Evolutionary conservation across 2,888 invertebrate genomes (phyloP).

Genomic region (Epistrophe grossulariae): DNA sequence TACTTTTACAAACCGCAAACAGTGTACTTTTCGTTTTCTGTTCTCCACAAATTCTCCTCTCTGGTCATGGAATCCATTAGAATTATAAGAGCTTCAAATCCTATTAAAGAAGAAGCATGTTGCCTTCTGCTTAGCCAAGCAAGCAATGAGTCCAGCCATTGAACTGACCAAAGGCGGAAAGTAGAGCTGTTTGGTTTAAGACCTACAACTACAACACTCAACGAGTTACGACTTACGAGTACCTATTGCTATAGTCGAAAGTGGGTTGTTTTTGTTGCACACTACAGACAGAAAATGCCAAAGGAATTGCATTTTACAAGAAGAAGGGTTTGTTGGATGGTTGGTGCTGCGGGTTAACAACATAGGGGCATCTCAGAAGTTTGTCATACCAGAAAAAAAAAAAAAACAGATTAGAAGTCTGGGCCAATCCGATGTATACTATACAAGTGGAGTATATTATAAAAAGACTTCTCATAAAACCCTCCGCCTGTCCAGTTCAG

Average conservation of each 20-base stretch:
- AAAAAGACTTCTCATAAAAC: slow-evolving; percentile 29
- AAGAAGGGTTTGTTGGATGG: slow-evolving; percentile 23
- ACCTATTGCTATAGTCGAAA: slow-evolving; percentile 11
- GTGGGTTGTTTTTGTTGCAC: slow-evolving; percentile 46
- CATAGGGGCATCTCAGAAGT: slow-evolving; percentile 35
- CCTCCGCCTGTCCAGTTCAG: slow-evolving; percentile 50
- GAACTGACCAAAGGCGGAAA: slow-evolving; percentile 60
- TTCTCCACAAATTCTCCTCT: slow-evolving; percentile 5
- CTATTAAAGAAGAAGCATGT: slow-evolving; percentile 65
- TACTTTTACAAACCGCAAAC: slow-evolving; percentile 62
- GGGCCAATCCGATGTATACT: not conserved
- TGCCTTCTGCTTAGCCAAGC: slow-evolving; percentile 54
- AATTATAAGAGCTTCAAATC: slow-evolving; percentile 73
- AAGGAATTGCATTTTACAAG: slow-evolving; percentile 50
- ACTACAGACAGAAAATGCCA: slow-evolving; percentile 24
- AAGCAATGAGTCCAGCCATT: slow-evolving; percentile 73
- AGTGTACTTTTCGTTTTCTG: slow-evolving; percentile 18
- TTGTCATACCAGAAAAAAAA: slow-evolving; percentile 15
- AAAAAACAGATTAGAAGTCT: slow-evolving; percentile 40
- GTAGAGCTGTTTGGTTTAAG: slow-evolving; percentile 33
- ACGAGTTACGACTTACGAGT: no score
- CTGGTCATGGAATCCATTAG: slow-evolving; percentile 62
- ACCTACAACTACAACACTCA: not conserved
- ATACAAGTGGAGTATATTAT: not conserved
- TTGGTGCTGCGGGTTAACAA: slow-evolving; percentile 38